These are phyloP conservation scores for Eudemis profundana DNA, from an alignment of 2,888 invertebrate species.

Conservation along the genomic window DNA sequence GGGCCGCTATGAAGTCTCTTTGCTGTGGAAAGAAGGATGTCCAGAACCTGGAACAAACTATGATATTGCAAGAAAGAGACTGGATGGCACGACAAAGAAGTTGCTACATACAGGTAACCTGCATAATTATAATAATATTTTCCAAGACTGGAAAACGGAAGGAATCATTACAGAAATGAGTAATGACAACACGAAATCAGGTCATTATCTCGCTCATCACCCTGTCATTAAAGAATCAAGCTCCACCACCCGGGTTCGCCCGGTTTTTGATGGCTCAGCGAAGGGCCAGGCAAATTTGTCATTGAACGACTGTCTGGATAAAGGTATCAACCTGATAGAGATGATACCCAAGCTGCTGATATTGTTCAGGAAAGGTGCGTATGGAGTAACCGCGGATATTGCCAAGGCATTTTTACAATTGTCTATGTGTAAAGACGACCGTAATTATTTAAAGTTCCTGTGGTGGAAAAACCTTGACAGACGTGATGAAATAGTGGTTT, in stretches of 20 bases:
- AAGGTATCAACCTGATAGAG: not conserved
- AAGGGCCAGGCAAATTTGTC: no score
- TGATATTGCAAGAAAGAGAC: not conserved
- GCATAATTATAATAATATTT: no score
- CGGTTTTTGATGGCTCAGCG: no score
- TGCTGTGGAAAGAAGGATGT: not conserved
- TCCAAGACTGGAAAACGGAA: no score
- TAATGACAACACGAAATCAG: no score
- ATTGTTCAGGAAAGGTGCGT: not conserved
- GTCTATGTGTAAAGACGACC: not conserved
- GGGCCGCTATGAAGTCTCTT: not conserved
- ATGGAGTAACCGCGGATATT: conserved; percentile 14
- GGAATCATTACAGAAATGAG: no score
- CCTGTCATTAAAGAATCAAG: no score
- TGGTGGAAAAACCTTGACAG: not conserved
- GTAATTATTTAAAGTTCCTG: conserved; percentile 9
- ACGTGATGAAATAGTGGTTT: conserved; percentile 3
- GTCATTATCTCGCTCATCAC: no score
- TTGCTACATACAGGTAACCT: not conserved
- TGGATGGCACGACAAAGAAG: not conserved
- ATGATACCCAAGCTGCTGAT: not conserved
- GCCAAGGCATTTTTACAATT: conserved; percentile 6
- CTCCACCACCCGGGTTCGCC: no score
- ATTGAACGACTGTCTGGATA: no score
- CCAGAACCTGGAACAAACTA: not conserved